These are phyloP conservation scores for Hipparchia semele DNA, from an alignment of 2,888 invertebrate genomes.

Conservation along the genomic window DNA sequence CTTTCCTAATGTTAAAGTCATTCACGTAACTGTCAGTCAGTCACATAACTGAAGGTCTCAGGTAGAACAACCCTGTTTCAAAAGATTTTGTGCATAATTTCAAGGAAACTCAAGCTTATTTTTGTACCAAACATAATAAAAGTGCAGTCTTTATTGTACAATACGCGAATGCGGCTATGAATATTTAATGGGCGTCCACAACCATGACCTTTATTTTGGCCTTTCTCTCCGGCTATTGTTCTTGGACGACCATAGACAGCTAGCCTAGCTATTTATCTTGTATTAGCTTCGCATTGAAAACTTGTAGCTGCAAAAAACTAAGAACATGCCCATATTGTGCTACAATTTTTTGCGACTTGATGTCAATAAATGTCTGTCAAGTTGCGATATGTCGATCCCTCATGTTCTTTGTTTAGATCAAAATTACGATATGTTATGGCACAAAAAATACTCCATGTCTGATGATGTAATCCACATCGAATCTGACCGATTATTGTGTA, in stretches of 20 bases:
- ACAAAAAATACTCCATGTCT: constrained; percentile 44
- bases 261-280: constrained; percentile 58
- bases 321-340: constrained; percentile 21
- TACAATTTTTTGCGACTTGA: constrained; percentile 31
- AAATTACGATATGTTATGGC: constrained; percentile 37
- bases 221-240: constrained; percentile 68
- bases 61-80: not conserved
- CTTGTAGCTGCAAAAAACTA: constrained; percentile 11
- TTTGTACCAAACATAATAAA: constrained; percentile 55
- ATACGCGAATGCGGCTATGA: constrained; percentile 70
- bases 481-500: constrained; percentile 57
- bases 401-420: constrained; percentile 38
- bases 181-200: constrained; percentile 68
- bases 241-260: constrained; percentile 41
- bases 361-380: constrained; percentile 40
- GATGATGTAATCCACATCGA: constrained; percentile 66
- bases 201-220: constrained; percentile 75
- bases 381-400: constrained; percentile 41
- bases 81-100: constrained; percentile 1
- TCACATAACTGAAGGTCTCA: not conserved
- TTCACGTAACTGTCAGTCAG: not conserved
- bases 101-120: constrained; percentile 10
- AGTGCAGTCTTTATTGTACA: constrained; percentile 61
- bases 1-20: not conserved
- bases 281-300: constrained; percentile 45